A percentile compares a stretch with the other conserved stretches of the same genome.
Evolutionary conservation across 2,888 invertebrate genomes (phyloP).

Genomic region (Polylopha cassiicola): DNA sequence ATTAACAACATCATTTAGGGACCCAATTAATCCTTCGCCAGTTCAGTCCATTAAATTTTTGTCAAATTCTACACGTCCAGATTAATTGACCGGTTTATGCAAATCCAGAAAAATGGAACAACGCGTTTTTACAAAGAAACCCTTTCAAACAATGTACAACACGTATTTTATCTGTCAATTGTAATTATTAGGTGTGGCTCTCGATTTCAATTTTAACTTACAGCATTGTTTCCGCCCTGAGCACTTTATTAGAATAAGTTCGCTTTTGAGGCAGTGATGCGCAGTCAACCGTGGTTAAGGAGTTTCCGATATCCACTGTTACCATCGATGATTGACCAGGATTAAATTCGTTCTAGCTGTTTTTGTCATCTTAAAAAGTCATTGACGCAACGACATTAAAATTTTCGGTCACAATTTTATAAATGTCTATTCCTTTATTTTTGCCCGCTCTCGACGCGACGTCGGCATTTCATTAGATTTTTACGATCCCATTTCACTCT

Average conservation of each 20-base stretch:
- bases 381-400: conserved; percentile 11
- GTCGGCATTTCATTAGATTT: conserved; percentile 46
- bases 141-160: too few relatives aligned
- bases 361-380: conserved; percentile 14
- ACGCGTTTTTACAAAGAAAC: too few relatives aligned
- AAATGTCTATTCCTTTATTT: conserved; percentile 14
- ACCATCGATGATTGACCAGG: conserved; percentile 25
- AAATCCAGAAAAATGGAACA: too few relatives aligned
- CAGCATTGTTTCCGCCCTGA: conserved; percentile 13
- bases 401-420: conserved; percentile 5
- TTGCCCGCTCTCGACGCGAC: conserved; percentile 23
- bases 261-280: conserved; percentile 16
- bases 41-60: too few relatives aligned
- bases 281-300: conserved; percentile 29
- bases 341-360: conserved; percentile 23
- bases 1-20: too few relatives aligned
- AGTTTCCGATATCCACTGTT: conserved; percentile 30
- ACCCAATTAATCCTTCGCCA: too few relatives aligned
- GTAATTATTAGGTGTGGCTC: conserved; percentile 4
- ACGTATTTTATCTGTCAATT: conserved; percentile 5
- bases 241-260: conserved; percentile 16
- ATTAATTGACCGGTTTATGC: too few relatives aligned
- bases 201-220: conserved; percentile 8
- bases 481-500: conserved; percentile 44
- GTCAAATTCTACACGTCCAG: too few relatives aligned